A percentile compares a stretch with the other conserved stretches of the same genome.
Evolutionary conservation across 1,140 invertebrate species (phyloP).

Genomic region (Charaxes varanes): DNA sequence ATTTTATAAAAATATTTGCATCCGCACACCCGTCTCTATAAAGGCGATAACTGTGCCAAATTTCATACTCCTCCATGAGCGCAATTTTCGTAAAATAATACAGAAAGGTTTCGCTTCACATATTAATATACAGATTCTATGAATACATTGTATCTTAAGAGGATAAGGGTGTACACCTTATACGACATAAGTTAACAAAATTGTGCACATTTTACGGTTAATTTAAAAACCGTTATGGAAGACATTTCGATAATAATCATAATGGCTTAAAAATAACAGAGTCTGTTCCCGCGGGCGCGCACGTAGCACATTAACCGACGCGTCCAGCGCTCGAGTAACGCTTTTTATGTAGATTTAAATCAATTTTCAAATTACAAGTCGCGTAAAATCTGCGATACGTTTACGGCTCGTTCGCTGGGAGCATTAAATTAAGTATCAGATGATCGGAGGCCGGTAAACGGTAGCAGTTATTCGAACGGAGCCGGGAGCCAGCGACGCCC

Average conservation of each 20-base stretch:
- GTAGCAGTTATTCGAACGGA: constrained; percentile 48
- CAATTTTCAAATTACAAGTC: constrained; percentile 23
- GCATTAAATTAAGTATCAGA: constrained; percentile 68
- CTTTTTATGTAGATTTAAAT: constrained; percentile 21
- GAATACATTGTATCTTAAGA: too few species aligned
- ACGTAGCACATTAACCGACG: constrained; percentile 10
- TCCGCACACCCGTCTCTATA: too few species aligned
- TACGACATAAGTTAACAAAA: too few species aligned
- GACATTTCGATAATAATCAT: constrained; percentile 7
- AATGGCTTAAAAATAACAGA: constrained; percentile 11
- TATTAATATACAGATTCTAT: too few species aligned
- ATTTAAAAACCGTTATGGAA: constrained; percentile 7
- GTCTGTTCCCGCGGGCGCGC: neutral
- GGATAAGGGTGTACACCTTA: too few species aligned
- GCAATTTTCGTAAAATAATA: too few species aligned
- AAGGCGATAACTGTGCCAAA: too few species aligned
- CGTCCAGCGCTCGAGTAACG: constrained; percentile 6
- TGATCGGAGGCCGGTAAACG: constrained; percentile 66
- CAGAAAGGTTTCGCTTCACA: too few species aligned
- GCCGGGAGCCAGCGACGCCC: constrained; percentile 43
- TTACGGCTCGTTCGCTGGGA: constrained; percentile 30
- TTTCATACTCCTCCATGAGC: too few species aligned
- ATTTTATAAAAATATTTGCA: too few species aligned
- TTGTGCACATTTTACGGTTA: constrained; percentile 5
- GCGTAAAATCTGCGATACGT: constrained; percentile 21